Conservation (phyloP, 2,888 invertebrate genomes). For the Erebia ligea region DNA sequence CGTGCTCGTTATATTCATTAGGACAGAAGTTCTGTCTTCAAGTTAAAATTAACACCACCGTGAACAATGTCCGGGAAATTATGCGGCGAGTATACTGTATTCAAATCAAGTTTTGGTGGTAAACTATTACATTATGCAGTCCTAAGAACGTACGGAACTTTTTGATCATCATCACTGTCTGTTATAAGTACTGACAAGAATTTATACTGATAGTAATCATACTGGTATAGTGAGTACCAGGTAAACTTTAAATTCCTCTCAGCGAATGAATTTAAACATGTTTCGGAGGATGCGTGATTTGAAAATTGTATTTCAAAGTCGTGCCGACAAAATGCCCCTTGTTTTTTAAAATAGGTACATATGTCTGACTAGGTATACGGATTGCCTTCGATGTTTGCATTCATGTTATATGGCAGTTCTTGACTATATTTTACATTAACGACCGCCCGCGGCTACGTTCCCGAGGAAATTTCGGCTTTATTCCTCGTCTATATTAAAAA, state of each 20-base stretch:
- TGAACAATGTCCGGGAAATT: conserved; percentile 10
- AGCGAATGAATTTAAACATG: background rate
- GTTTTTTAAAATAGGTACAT: background rate
- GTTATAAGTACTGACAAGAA: background rate
- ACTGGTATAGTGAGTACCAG: background rate
- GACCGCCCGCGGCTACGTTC: too few relatives aligned
- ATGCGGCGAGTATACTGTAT: conserved; percentile 3
- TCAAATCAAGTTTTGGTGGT: conserved; percentile 10
- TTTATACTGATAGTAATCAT: background rate
- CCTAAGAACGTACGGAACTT: background rate
- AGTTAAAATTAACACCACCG: conserved; percentile 45
- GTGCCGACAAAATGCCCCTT: background rate
- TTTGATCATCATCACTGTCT: background rate
- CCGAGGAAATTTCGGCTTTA: too few relatives aligned
- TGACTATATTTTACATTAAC: too few relatives aligned
- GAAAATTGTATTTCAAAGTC: conserved; percentile 8
- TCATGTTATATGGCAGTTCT: too few relatives aligned
- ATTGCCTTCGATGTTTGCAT: too few relatives aligned
- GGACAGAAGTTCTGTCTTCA: conserved; percentile 25
- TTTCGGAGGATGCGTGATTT: background rate
- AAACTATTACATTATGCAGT: conserved; percentile 7
- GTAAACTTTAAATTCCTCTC: background rate
- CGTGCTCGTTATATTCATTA: conserved; percentile 14
- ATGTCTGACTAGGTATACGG: background rate
- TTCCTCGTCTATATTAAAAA: too few relatives aligned